Conservation (phyloP, 1,140 invertebrate species). For the Gonioctena quinquepunctata region DNA sequence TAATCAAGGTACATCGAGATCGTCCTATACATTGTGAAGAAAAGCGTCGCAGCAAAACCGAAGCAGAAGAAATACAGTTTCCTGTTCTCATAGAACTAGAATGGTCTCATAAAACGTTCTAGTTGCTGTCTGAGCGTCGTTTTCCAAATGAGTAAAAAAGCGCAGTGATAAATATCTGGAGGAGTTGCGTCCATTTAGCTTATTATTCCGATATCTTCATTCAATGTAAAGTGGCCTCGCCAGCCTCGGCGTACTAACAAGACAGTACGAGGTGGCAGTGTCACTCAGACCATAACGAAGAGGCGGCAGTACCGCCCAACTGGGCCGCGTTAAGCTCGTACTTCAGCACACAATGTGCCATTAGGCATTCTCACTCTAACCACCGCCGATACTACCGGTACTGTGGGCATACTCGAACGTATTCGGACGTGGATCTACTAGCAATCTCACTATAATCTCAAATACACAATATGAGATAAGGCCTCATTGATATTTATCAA, state of each 20-base stretch:
- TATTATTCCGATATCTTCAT: conserved; percentile 56
- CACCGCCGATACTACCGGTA: background rate
- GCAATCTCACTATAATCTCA: background rate
- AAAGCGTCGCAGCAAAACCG: background rate
- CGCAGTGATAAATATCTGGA: conserved; percentile 49
- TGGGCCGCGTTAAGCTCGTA: conserved; percentile 33
- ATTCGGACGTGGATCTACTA: background rate
- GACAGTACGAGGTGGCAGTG: conserved; percentile 53
- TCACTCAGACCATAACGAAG: conserved; percentile 50
- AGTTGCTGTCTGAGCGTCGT: conserved; percentile 28
- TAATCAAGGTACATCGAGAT: no score
- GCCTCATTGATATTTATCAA: background rate
- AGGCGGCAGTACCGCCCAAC: conserved; percentile 47
- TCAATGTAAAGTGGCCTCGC: conserved; percentile 53
- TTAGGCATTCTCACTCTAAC: conserved; percentile 30
- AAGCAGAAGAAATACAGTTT: conserved; percentile 20
- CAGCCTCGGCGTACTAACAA: conserved; percentile 48
- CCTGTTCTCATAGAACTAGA: conserved; percentile 30
- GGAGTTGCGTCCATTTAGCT: conserved; percentile 46
- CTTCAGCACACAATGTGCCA: conserved; percentile 46
- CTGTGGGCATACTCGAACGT: background rate
- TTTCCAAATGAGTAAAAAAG: conserved; percentile 45
- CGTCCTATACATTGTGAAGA: no score
- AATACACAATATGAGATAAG: background rate
- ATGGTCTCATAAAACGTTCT: conserved; percentile 40